Conservation (phyloP, 2,888 invertebrate genomes). For the Cryptus armator region DNA sequence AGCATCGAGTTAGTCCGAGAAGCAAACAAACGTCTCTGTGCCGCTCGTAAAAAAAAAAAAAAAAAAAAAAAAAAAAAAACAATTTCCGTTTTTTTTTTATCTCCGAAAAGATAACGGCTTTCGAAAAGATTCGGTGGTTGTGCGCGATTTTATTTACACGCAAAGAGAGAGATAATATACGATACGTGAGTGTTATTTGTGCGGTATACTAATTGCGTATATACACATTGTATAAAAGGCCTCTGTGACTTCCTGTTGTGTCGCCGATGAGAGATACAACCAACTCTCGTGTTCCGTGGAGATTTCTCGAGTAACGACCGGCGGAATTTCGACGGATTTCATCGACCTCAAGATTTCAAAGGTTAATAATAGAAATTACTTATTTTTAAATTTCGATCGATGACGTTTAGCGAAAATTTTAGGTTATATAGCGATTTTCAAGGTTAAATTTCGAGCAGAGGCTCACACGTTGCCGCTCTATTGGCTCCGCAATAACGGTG, state of each 20-base stretch:
- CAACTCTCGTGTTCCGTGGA: background rate
- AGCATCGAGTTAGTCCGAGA: background rate
- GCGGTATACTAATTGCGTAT: slow-evolving; percentile 3
- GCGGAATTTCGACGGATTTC: slow-evolving; percentile 8
- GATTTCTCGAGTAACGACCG: slow-evolving; percentile 19
- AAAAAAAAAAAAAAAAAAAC: background rate
- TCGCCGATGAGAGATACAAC: background rate
- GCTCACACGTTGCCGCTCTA: background rate
- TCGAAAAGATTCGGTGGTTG: background rate
- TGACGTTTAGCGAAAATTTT: background rate
- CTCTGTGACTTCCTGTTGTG: slow-evolving; percentile 32
- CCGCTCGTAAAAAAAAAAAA: background rate
- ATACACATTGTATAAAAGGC: background rate
- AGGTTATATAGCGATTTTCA: background rate
- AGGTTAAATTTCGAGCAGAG: background rate
- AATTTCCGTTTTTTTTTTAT: background rate
- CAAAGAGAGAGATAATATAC: background rate
- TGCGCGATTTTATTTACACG: background rate
- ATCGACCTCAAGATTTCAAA: slow-evolving; percentile 16
- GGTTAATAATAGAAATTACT: background rate
- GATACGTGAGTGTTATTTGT: slow-evolving; percentile 18
- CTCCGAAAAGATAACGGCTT: background rate
- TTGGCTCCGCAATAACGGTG: background rate
- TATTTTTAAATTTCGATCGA: background rate
- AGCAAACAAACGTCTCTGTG: background rate